Evolutionary conservation across 2,113 vertebrate genomes (phyloP), one percentile per base, ranked within the genome.

Genomic region (Trichechus manatus): DNA sequence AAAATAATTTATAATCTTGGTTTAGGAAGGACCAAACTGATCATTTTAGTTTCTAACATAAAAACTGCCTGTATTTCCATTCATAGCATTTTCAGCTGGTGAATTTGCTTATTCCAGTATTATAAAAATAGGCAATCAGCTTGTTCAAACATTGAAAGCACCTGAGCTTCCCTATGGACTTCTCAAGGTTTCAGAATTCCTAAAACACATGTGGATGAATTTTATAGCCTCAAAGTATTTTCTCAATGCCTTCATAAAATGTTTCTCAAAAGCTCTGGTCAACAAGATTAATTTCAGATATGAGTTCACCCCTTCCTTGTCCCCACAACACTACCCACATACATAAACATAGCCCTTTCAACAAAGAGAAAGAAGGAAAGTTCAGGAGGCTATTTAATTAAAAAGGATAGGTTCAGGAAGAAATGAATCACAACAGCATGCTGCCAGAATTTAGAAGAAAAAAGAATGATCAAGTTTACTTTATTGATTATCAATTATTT

Each of bases 21-120:
- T 77, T 20, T 78, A 64, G 19, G 7, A 63, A 83, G 2, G 11
- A 33, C 2, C 27, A 68, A 22, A 87, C 0, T 70, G 88, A 84
- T 56, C 3, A 87, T 72, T 92, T 96, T 80, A 61, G 4, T 77
- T 82, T 83, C 31, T 79, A 84, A 70, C 14, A 77, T 80, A 92
- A 91, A 85, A 85, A 4, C 11, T 59, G 19, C 25, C 47, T 81
- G 0, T 39, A 78, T 93, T 96, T 88, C 9, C 17, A 70, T 39
- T 83, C 50, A 7, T 68, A 33, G 64, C 81, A 39, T 9, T 94
- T 96, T 63, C 23, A 44, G 9, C 13, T 36, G 25, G 9, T 94
- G 61, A 44, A 93, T 80, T 0, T 83, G 31, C 86, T 85, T 93
- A 25, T 39, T 88, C 78, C 0, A 36, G 74, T 56, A 22, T 94